Conservation (phyloP, 2,113 vertebrate species). For the Oryzias melastigma region DNA sequence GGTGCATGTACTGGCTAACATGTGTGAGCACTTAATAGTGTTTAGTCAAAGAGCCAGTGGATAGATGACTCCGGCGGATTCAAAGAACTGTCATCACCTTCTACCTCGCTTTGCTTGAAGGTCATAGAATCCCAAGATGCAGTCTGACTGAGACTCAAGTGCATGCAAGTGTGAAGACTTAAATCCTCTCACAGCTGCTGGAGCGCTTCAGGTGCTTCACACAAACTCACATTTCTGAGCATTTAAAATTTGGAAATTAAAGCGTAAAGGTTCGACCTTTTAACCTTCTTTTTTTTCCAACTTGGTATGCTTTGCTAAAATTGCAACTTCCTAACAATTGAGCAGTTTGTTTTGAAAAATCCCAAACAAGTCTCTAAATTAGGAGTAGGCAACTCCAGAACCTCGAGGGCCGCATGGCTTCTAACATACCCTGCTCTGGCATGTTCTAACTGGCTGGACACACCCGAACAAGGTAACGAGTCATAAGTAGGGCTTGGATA, state of each 20-base stretch:
- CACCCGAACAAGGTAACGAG: too few species aligned
- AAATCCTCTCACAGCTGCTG: background rate
- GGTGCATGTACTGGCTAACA: slow-evolving; percentile 9
- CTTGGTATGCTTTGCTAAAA: too few species aligned
- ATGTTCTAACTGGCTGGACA: too few species aligned
- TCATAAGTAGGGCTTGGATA: too few species aligned
- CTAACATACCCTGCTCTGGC: too few species aligned
- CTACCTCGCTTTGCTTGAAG: slow-evolving; percentile 28
- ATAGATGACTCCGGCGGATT: slow-evolving; percentile 2
- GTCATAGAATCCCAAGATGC: slow-evolving; percentile 26
- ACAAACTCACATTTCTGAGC: background rate
- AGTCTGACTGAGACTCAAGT: slow-evolving; percentile 1
- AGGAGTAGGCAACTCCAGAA: too few species aligned
- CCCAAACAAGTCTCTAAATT: too few species aligned
- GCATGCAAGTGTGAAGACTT: slow-evolving; percentile 9
- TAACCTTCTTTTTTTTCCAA: too few species aligned
- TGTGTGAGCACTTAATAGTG: slow-evolving; percentile 37
- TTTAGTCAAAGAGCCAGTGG: slow-evolving; percentile 28
- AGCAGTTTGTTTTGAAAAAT: too few species aligned
- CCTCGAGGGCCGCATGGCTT: too few species aligned
- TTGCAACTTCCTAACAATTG: too few species aligned
- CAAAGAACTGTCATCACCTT: slow-evolving; percentile 22
- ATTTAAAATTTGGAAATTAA: background rate
- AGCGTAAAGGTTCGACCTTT: too few species aligned
- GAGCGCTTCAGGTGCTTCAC: background rate